These are phyloP conservation scores for Cololabis saira DNA, from an alignment of 2,113 vertebrate genomes.

Conservation along the genomic window DNA sequence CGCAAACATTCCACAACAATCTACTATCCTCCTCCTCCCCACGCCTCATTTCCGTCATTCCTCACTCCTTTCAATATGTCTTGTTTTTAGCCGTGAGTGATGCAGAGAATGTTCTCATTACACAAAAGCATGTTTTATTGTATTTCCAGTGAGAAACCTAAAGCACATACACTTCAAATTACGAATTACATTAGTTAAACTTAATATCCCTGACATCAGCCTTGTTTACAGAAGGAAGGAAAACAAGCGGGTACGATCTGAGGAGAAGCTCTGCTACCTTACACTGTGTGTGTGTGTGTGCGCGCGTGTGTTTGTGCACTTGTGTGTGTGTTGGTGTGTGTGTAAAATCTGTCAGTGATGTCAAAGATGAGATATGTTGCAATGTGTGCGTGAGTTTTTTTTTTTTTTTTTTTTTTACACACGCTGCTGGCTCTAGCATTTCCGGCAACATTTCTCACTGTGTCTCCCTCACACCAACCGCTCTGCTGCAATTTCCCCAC, in stretches of 20 bases:
- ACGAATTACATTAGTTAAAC: conserved; percentile 51
- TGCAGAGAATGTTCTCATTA: conserved; percentile 47
- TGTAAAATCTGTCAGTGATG: conserved; percentile 74
- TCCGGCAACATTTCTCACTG: conserved; percentile 78
- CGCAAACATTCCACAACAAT: conserved; percentile 79
- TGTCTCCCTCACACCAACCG: conserved; percentile 72
- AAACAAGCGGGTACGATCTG: conserved; percentile 46
- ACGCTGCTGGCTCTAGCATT: conserved; percentile 75
- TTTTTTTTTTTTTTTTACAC: conserved; percentile 52
- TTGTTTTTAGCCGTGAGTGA: conserved; percentile 28
- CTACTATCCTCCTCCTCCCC: conserved; percentile 62
- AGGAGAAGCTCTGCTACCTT: conserved; percentile 31
- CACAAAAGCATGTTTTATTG: conserved; percentile 53
- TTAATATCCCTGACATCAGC: conserved; percentile 46
- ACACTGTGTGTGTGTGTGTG: conserved; percentile 32
- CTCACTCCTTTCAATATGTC: conserved; percentile 44
- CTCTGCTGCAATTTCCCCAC: conserved; percentile 74
- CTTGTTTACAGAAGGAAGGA: conserved; percentile 48
- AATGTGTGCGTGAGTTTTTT: conserved; percentile 61
- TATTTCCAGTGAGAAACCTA: conserved; percentile 35
- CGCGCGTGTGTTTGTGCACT: too few species aligned
- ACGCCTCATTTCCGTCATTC: conserved; percentile 52
- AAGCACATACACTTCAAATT: conserved; percentile 45
- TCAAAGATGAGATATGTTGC: conserved; percentile 78
- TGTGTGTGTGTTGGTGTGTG: conserved; percentile 47